Conservation (phyloP, 2,113 vertebrate genomes). For the Scytalopus superciliaris region DNA sequence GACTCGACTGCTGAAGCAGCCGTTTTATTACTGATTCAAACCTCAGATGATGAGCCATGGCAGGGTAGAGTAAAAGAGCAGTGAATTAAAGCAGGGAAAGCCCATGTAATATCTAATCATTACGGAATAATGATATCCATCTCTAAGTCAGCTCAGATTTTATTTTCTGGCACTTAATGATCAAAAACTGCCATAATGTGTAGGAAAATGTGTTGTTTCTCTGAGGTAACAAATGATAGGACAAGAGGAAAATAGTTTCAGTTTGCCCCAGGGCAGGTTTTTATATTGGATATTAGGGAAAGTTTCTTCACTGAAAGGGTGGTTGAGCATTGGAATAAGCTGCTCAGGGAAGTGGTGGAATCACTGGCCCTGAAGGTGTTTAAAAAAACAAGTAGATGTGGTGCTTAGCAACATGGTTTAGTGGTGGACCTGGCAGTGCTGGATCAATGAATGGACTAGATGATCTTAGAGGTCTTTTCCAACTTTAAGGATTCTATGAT, state of each 20-base stretch:
- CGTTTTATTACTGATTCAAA: constrained; percentile 10
- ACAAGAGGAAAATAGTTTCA: not conserved
- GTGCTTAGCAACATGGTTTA: not conserved
- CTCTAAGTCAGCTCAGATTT: not conserved
- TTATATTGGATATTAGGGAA: not conserved
- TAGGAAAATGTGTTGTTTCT: not conserved
- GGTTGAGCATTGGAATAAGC: not conserved
- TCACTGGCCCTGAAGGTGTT: not conserved
- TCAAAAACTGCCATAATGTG: not conserved
- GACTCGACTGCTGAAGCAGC: not conserved
- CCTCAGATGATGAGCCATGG: not conserved
- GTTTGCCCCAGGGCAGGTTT: not conserved
- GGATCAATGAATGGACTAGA: not conserved
- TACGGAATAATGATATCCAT: not conserved
- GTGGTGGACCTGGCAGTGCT: not conserved
- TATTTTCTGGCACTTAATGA: not conserved
- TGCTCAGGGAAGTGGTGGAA: not conserved
- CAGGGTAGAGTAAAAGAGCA: not conserved
- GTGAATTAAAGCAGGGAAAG: not conserved
- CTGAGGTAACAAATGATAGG: not conserved
- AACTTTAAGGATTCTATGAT: not conserved
- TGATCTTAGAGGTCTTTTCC: not conserved
- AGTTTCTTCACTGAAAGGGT: not conserved
- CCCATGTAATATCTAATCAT: not conserved
- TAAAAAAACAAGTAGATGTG: not conserved